A percentile compares a stretch with the other conserved stretches of the same genome.
phyloP scores from a whole-genome alignment of 2,888 invertebrate genomes.

The Pilophorus perplexus region DNA sequence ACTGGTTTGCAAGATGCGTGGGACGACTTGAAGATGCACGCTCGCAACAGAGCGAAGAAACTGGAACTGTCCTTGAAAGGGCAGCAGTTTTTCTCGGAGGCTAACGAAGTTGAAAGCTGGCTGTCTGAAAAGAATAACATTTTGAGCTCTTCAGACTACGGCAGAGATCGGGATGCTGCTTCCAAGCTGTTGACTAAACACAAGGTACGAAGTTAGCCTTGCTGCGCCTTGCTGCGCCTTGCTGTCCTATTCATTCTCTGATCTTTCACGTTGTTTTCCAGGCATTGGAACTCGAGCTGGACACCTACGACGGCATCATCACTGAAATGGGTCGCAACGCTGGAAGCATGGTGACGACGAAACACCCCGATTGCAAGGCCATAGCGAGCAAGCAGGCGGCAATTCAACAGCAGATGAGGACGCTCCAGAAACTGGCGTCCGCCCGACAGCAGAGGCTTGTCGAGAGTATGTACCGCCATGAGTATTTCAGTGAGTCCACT shows the following conservation, averaged over 20 bases:
- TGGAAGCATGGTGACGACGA: slow-evolving; percentile 69
- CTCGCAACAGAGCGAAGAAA: slow-evolving; percentile 68
- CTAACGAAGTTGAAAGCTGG: slow-evolving; percentile 90
- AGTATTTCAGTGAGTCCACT: slow-evolving; percentile 84
- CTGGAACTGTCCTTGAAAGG: slow-evolving; percentile 83
- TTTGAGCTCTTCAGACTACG: slow-evolving; percentile 78
- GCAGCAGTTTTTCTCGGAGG: slow-evolving; percentile 89
- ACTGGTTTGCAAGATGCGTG: slow-evolving; percentile 69
- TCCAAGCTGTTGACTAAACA: slow-evolving; percentile 92
- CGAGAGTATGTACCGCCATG: slow-evolving; percentile 86
- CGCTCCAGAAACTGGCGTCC: slow-evolving; percentile 75
- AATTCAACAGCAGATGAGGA: slow-evolving; percentile 73
- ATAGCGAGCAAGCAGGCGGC: slow-evolving; percentile 73
- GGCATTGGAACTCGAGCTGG: slow-evolving; percentile 85
- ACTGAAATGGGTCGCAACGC: slow-evolving; percentile 90
- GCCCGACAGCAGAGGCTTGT: slow-evolving; percentile 81
- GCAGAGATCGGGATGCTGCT: slow-evolving; percentile 85
- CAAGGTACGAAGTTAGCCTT: slow-evolving; percentile 72
- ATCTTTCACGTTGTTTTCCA: slow-evolving; percentile 50
- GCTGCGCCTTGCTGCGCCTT: no score
- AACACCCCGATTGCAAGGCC: slow-evolving; percentile 80
- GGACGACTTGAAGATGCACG: slow-evolving; percentile 68
- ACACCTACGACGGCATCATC: slow-evolving; percentile 87
- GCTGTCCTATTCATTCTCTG: not conserved
- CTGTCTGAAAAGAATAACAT: slow-evolving; percentile 81